Evolutionary conservation across 2,797 vertebrate species (phyloP).

Genomic region (Moxostoma hubbsi): DNA sequence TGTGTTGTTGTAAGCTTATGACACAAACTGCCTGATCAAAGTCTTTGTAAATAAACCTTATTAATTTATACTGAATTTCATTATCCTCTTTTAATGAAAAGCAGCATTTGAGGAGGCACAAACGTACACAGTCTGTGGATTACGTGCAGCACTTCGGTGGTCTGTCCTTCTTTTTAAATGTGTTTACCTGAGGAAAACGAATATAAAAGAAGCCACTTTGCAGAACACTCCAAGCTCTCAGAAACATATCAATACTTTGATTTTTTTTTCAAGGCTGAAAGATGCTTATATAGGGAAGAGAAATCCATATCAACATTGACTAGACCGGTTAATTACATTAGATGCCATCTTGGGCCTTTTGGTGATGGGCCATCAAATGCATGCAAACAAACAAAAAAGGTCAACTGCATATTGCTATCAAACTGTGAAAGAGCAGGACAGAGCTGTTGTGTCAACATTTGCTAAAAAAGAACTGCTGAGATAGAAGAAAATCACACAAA

Average conservation of each 20-base stretch:
- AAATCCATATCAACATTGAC: conserved; percentile 71
- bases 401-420: conserved; percentile 68
- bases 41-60: background rate
- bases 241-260: conserved; percentile 79
- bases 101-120: too few relatives aligned
- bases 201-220: conserved; percentile 70
- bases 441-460: conserved; percentile 52
- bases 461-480: conserved; percentile 51
- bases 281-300: conserved; percentile 62
- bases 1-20: conserved; percentile 17
- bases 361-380: conserved; percentile 68
- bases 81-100: too few relatives aligned
- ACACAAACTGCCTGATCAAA: conserved; percentile 47
- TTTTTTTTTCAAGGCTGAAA: conserved; percentile 61
- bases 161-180: conserved; percentile 58
- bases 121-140: too few relatives aligned
- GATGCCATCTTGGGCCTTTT: conserved; percentile 69
- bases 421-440: conserved; percentile 56
- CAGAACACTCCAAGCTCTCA: conserved; percentile 68
- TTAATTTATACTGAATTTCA: too few relatives aligned
- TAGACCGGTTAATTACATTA: conserved; percentile 82
- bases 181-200: conserved; percentile 60
- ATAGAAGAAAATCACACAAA: conserved; percentile 16
- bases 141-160: conserved; percentile 36
- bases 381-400: conserved; percentile 75